phyloP scores from a whole-genome alignment of 1,140 invertebrate genomes.

The Gonatopus flavifemur region DNA sequence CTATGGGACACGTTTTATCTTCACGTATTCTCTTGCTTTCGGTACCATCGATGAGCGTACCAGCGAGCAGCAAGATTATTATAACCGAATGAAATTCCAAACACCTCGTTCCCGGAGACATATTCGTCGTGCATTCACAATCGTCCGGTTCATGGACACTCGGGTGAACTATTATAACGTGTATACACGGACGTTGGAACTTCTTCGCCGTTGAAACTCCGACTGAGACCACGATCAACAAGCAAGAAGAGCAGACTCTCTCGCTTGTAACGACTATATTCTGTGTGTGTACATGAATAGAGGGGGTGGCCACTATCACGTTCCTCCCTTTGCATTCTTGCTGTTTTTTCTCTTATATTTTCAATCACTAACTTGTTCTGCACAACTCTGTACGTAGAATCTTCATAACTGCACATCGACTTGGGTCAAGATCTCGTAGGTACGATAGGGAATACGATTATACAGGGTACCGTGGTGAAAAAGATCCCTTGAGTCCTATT shows the following conservation, averaged over 20 bases:
- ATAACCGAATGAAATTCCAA: constrained; percentile 12
- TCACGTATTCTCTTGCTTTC: constrained; percentile 47
- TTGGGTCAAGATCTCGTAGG: constrained; percentile 17
- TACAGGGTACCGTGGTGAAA: too few relatives aligned
- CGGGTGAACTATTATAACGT: too few relatives aligned
- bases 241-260: constrained; percentile 36
- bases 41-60: constrained; percentile 9
- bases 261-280: constrained; percentile 31
- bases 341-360: constrained; percentile 39
- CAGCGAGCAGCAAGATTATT: constrained; percentile 17
- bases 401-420: constrained; percentile 28
- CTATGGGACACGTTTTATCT: constrained; percentile 63
- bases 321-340: constrained; percentile 49
- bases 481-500: too few relatives aligned
- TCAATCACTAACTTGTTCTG: constrained; percentile 44
- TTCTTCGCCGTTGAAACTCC: constrained; percentile 13
- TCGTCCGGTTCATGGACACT: neutral
- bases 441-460: too few relatives aligned
- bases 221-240: constrained; percentile 24
- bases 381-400: constrained; percentile 16
- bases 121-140: constrained; percentile 23
- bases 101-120: constrained; percentile 19
- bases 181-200: neutral
- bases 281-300: constrained; percentile 32
- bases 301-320: constrained; percentile 44